These are phyloP conservation scores for Caenorhabditis angaria DNA, from an alignment of 2,888 invertebrate species.

Conservation along the genomic window DNA sequence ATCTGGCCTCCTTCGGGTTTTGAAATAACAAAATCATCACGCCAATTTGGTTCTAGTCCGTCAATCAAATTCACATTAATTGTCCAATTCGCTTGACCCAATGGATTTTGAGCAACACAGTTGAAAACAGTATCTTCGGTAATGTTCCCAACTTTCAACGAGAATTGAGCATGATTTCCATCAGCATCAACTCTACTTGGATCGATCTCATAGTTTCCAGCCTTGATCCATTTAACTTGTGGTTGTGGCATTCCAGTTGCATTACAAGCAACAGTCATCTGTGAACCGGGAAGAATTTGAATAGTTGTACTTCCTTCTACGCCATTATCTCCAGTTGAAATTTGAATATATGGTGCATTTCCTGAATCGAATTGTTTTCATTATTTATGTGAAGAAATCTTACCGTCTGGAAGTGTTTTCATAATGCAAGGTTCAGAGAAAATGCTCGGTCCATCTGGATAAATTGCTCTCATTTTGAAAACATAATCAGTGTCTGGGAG, in stretches of 20 bases:
- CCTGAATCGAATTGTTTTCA: conserved; percentile 35
- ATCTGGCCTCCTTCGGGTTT: conserved; percentile 64
- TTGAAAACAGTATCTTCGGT: conserved; percentile 70
- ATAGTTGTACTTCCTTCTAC: conserved; percentile 64
- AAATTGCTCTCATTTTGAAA: conserved; percentile 71
- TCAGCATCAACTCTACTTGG: conserved; percentile 64
- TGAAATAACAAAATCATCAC: conserved; percentile 63
- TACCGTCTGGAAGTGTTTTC: conserved; percentile 71
- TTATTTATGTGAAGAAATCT: not conserved
- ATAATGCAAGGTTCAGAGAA: conserved; percentile 72
- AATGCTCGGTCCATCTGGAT: conserved; percentile 69
- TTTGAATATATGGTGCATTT: conserved; percentile 67
- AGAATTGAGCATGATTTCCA: conserved; percentile 61
- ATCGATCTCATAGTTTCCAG: conserved; percentile 68
- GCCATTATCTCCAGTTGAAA: conserved; percentile 68
- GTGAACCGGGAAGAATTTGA: conserved; percentile 68
- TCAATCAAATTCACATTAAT: conserved; percentile 64
- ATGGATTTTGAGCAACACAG: conserved; percentile 69
- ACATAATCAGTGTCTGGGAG: conserved; percentile 71
- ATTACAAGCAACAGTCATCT: conserved; percentile 69
- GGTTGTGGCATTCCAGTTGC: conserved; percentile 69
- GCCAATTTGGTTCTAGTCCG: conserved; percentile 63
- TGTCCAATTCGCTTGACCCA: conserved; percentile 71
- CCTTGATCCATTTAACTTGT: conserved; percentile 70
- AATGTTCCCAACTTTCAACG: conserved; percentile 67